Evolutionary conservation across 2,113 vertebrate species (phyloP).

Genomic region (Austrofundulus limnaeus): DNA sequence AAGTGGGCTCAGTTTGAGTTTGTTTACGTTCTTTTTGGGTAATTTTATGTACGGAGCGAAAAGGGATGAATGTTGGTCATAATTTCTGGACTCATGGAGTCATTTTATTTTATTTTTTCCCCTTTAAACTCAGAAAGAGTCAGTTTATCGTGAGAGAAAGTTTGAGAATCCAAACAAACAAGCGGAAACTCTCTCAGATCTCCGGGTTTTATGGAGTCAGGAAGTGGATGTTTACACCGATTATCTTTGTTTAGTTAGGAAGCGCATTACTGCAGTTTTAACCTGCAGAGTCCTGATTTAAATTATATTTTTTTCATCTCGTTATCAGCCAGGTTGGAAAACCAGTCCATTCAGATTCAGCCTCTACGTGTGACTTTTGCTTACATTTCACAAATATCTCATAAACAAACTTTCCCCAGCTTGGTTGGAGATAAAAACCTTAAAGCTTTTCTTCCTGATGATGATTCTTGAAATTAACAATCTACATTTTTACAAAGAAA

Average conservation of each 20-base stretch:
- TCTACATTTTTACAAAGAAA: neutral
- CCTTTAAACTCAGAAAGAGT: neutral
- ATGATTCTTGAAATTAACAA: neutral
- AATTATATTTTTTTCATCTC: neutral
- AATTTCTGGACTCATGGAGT: neutral
- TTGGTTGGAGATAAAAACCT: neutral
- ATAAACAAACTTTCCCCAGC: slow-evolving; percentile 14
- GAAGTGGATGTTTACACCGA: slow-evolving; percentile 57
- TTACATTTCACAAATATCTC: neutral
- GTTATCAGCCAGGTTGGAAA: neutral
- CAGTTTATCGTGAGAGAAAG: slow-evolving; percentile 7
- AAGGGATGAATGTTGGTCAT: neutral
- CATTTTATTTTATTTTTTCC: neutral
- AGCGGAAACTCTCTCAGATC: slow-evolving; percentile 53
- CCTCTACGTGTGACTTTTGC: no score
- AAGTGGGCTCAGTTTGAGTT: neutral
- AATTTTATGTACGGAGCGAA: neutral
- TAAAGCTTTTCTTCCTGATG: neutral
- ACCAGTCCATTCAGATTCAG: neutral
- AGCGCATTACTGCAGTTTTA: neutral
- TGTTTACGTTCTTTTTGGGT: neutral
- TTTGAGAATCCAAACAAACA: slow-evolving; percentile 39
- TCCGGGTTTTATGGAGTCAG: slow-evolving; percentile 24
- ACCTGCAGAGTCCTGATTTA: slow-evolving; percentile 17
- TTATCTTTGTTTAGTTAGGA: slow-evolving; percentile 39